Evolutionary conservation across 2,797 vertebrate genomes (phyloP).

Genomic region (Danio jaintianensis): DNA sequence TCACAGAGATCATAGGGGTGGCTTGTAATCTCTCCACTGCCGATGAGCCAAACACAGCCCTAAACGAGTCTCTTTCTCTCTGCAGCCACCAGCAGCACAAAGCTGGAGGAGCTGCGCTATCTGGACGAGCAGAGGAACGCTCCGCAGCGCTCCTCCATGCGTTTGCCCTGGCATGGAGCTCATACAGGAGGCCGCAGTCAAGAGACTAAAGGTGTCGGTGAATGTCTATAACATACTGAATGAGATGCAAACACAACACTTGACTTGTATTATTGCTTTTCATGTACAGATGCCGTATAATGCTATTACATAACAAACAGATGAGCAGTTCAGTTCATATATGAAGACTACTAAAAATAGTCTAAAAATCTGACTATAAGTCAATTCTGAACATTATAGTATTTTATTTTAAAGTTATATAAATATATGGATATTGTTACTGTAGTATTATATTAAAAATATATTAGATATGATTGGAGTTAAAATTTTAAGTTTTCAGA

Average conservation of each 20-base stretch:
- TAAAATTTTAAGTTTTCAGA: too few species aligned
- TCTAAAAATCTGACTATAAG: too few species aligned
- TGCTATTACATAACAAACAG: too few species aligned
- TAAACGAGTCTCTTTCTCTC: constrained; percentile 34
- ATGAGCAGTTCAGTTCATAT: too few species aligned
- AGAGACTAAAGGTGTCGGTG: constrained; percentile 86
- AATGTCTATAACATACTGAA: not conserved
- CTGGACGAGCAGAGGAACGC: constrained; percentile 89
- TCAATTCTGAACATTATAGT: too few species aligned
- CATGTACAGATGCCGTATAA: too few species aligned
- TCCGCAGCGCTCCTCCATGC: constrained; percentile 88
- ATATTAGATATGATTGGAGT: too few species aligned
- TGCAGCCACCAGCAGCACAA: constrained; percentile 93
- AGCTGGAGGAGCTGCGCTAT: constrained; percentile 93
- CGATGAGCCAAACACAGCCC: constrained; percentile 36
- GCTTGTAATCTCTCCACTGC: constrained; percentile 36
- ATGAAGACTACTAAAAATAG: too few species aligned
- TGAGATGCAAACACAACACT: not conserved
- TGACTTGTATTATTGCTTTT: too few species aligned
- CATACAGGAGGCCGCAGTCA: constrained; percentile 83
- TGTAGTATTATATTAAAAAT: too few species aligned
- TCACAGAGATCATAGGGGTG: constrained; percentile 45
- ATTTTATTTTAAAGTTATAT: too few species aligned
- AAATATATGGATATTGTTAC: too few species aligned
- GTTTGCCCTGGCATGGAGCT: constrained; percentile 86